Evolutionary conservation across 2,888 invertebrate species (phyloP).

Genomic region (Scaptomyza parva): DNA sequence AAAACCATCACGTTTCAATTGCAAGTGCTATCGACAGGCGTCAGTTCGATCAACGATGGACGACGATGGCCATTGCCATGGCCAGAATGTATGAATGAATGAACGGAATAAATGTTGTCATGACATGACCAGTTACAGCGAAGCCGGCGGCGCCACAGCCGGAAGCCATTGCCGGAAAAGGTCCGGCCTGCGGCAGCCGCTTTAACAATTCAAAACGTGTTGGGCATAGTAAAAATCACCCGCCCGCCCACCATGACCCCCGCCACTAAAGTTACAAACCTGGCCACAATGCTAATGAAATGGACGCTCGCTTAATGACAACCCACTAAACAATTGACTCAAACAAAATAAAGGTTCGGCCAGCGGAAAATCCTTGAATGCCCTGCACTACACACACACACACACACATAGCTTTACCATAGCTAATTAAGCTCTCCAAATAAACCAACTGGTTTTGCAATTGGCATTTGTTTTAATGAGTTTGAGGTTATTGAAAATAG

Average conservation of each 20-base stretch:
- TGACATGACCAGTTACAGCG: slow-evolving; percentile 46
- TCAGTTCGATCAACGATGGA: slow-evolving; percentile 29
- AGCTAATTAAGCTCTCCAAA: slow-evolving; percentile 5
- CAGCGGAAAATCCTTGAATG: slow-evolving; percentile 27
- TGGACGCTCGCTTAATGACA: slow-evolving; percentile 70
- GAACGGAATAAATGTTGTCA: slow-evolving; percentile 32
- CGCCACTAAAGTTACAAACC: slow-evolving; percentile 20
- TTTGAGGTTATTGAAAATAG: not conserved
- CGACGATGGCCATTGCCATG: slow-evolving; percentile 5
- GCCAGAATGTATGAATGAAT: not conserved
- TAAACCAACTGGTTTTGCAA: not conserved
- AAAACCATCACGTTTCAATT: slow-evolving; percentile 56
- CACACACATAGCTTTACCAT: too few species aligned
- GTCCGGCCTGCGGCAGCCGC: slow-evolving; percentile 35
- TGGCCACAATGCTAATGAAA: slow-evolving; percentile 73
- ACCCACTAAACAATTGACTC: slow-evolving; percentile 64
- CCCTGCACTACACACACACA: slow-evolving; percentile 34
- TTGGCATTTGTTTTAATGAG: not conserved
- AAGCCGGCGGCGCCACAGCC: slow-evolving; percentile 45
- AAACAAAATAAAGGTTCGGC: slow-evolving; percentile 19
- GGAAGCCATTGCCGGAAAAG: slow-evolving; percentile 44
- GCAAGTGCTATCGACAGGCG: slow-evolving; percentile 59
- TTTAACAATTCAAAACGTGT: slow-evolving; percentile 71
- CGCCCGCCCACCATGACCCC: slow-evolving; percentile 4
- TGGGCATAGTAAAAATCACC: slow-evolving; percentile 54